Percentiles rank a stretch among this genome's conserved stretches.
Conservation (phyloP, 1,140 invertebrate genomes). For the Goniozus legneri region DNA sequence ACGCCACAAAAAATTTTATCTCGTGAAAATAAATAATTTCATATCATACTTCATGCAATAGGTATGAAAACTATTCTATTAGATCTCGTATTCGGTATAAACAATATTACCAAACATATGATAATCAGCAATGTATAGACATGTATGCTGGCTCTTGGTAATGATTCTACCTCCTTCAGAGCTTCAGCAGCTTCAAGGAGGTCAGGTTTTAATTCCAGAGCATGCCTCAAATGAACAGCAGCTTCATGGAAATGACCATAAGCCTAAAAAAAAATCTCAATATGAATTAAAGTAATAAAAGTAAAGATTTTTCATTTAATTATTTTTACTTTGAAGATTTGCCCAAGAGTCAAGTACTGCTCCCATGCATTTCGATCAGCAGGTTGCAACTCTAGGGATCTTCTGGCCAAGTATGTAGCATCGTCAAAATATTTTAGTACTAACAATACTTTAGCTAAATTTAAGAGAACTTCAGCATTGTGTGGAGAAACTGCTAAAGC, state of each 20-base stretch:
- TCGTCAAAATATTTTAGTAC: constrained; percentile 85
- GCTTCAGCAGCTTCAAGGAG: constrained; percentile 74
- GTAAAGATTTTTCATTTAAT: too few relatives aligned
- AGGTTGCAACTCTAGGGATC: constrained; percentile 71
- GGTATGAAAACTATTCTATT: too few relatives aligned
- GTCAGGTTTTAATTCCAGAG: constrained; percentile 76
- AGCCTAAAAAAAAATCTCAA: constrained; percentile 49
- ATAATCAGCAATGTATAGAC: constrained; percentile 83
- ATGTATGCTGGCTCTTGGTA: constrained; percentile 70
- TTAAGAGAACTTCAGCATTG: constrained; percentile 80
- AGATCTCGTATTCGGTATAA: too few relatives aligned
- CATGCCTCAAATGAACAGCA: constrained; percentile 73
- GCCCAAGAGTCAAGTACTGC: constrained; percentile 83
- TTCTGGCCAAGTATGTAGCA: constrained; percentile 78
- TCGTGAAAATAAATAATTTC: too few relatives aligned
- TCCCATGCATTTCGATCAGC: constrained; percentile 83
- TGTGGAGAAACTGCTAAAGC: constrained; percentile 81
- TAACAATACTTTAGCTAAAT: constrained; percentile 79
- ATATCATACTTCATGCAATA: too few relatives aligned
- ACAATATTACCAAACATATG: constrained; percentile 68
- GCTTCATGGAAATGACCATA: constrained; percentile 83
- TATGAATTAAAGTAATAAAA: too few relatives aligned
- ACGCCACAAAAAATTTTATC: too few relatives aligned
- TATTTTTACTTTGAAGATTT: constrained; percentile 68
- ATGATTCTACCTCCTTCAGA: constrained; percentile 73